A percentile compares a stretch with the other conserved stretches of the same genome.
These are phyloP conservation scores for Morone chrysops DNA, from an alignment of 2,113 vertebrate species.

Conservation along the genomic window DNA sequence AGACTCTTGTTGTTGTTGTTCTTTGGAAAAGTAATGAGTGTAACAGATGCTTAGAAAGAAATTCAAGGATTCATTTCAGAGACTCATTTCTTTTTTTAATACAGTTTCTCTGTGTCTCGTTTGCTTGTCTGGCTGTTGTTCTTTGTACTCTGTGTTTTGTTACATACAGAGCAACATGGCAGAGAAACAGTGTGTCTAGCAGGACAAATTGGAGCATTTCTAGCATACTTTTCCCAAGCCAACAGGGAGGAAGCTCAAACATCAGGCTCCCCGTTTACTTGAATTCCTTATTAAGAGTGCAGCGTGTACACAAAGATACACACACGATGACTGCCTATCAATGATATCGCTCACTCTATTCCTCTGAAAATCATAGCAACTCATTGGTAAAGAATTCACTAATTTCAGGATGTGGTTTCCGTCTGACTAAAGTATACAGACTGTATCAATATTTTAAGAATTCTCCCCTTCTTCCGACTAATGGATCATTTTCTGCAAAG, in stretches of 20 bases:
- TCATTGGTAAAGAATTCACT: neutral
- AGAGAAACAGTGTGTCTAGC: slow-evolving; percentile 3
- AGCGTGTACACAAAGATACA: slow-evolving; percentile 11
- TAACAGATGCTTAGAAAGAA: slow-evolving; percentile 18
- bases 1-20: slow-evolving; percentile 4
- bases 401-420: neutral
- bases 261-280: slow-evolving; percentile 29
- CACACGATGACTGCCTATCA: neutral
- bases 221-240: slow-evolving; percentile 39
- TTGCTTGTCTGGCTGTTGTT: slow-evolving; percentile 25
- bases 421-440: slow-evolving; percentile 10
- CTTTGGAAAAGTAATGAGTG: slow-evolving; percentile 7
- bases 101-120: slow-evolving; percentile 10
- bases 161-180: slow-evolving; percentile 22
- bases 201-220: slow-evolving; percentile 53
- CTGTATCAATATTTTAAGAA: slow-evolving; percentile 43
- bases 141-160: slow-evolving; percentile 42
- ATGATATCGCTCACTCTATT: neutral
- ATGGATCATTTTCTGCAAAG: slow-evolving; percentile 38
- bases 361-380: neutral
- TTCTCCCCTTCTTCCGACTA: neutral
- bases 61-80: neutral
- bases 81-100: neutral
- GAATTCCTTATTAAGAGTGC: slow-evolving; percentile 20
- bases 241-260: slow-evolving; percentile 38